A percentile compares a stretch with the other conserved stretches of the same genome.
These are phyloP conservation scores for Vireo griseus DNA, from an alignment of 2,797 vertebrate genomes.

Conservation along the genomic window DNA sequence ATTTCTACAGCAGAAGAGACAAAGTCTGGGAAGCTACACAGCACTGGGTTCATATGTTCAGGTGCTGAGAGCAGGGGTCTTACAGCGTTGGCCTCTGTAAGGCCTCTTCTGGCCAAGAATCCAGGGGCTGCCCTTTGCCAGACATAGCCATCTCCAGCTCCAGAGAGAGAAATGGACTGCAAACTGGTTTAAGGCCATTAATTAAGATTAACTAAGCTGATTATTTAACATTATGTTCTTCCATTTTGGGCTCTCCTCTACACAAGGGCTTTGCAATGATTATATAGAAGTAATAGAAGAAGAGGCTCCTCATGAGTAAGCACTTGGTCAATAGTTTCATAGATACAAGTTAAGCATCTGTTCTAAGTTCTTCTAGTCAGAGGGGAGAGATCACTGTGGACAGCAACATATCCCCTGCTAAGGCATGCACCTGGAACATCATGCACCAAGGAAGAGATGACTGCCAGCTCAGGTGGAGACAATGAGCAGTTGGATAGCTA, in stretches of 20 bases:
- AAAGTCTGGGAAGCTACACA: neutral
- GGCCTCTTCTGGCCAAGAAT: too few relatives aligned
- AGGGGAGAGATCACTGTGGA: neutral
- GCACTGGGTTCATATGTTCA: neutral
- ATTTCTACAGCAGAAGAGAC: neutral
- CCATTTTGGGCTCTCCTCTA: neutral
- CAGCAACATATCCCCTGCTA: neutral
- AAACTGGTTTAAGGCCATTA: neutral
- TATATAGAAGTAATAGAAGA: neutral
- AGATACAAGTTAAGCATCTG: neutral
- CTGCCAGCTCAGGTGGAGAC: neutral
- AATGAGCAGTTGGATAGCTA: neutral
- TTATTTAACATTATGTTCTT: neutral
- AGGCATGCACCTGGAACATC: neutral
- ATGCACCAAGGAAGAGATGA: neutral
- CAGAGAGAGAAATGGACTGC: neutral
- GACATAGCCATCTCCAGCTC: neutral
- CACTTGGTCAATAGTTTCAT: neutral
- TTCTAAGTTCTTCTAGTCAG: neutral
- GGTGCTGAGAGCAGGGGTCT: neutral
- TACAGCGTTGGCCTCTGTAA: neutral
- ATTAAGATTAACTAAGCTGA: neutral
- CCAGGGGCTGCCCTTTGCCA: neutral
- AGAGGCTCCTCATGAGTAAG: neutral
- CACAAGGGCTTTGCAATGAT: neutral